Base-by-base conservation (phyloP, 2,113 vertebrate genomes). In the Aramus guarauna region DNA sequence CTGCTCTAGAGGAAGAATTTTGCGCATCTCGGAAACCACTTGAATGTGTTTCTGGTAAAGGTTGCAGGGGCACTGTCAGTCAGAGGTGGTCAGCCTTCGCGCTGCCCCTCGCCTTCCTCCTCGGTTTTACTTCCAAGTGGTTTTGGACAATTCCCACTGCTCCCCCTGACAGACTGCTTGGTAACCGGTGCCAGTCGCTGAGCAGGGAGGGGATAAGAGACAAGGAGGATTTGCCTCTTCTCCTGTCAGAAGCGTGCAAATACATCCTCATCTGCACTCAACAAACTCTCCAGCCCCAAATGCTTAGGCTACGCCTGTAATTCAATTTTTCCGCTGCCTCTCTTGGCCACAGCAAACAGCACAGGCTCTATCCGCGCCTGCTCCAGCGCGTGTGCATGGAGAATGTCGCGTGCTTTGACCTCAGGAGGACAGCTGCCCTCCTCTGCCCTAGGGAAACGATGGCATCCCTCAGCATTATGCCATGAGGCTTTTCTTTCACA, bases 51-150 rank as follows among this genome's bases (percentile, higher is more conserved):
- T 29, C 48, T 34, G 29, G 6, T 7, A 2, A 2, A 23, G 66
- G 32, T 5, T 22, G 20, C 19, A 4, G 26, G 48, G 59, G 71
- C 53, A 5, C 62, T 16, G 23, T 2, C 62, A 11, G 48, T 63
- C 6, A 29, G 36, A 11, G 53, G 9, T 0, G 36, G 0, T 24
- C 30, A 1, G 56, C 1, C 74, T 30, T 3, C 0, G 34, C 24
- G 5, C 69, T 43, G 47, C 20, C 62, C 56, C 11, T 16, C 9
- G 17, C 55, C 21, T 8, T 0, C 5, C 20, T 9, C 23, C 30
- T 3, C 1, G 3, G 3, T 36, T 30, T 60, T 37, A 2, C 71
- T 43, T 62, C 67, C 41, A n/a, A 23, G 14, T 0, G n/a, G 47
- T 17, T 69, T 30, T 6, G 67, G 48, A 52, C 59, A 32, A 2